Base-by-base conservation (phyloP, 30 jellyfish, hydroid and myxozoan genomes). In the Hydra vulgaris region DNA sequence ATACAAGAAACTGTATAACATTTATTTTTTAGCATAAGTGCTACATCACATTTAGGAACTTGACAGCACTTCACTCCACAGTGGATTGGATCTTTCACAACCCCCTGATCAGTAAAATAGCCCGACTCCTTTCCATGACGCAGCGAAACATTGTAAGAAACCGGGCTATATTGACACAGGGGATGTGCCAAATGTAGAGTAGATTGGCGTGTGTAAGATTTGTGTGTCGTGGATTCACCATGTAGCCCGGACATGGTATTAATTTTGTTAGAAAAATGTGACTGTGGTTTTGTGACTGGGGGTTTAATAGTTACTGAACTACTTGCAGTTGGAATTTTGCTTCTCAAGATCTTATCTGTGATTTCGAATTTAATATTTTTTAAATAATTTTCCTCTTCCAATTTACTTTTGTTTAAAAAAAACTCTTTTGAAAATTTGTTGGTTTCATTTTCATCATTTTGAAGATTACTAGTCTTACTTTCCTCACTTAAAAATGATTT, bases 61-160 rank as follows among this genome's bases (percentile, higher is more conserved):
- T 85, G 83, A 81, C 99, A 92, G 92, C 99, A 92, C 79, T 73
- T 56, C 26, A 68, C 77, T 22, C 92, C 78, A 88, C 99, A 92
- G 87, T 81, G 89, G 82, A 70, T 82, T 73, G 73, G 88, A 71
- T 73, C 79, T 73, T 79, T 81, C 73, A 84, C 95, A 71, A 80
- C 79, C 94, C 99, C 99, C 96, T 84, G 89, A 95, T 92, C 88
- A 78, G 77, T 83, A 89, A 88, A 82, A 82, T 85, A 86, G 96
- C 99, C 99, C 95, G 99, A 88, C 89, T 83, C 99, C 89, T 79
- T 93, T 93, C 99, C 95, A 84, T 87, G 92, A 74, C 96, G 99
- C 88, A 92, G 99, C 99, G 99, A 88, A 92, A 92, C 99, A 92
- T 92, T 92, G 99, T 92, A 92, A 92, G 99, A 92, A 87, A 92